phyloP scores from a whole-genome alignment of 2,888 invertebrate species.

The Pristionchus fissidentatus region DNA sequence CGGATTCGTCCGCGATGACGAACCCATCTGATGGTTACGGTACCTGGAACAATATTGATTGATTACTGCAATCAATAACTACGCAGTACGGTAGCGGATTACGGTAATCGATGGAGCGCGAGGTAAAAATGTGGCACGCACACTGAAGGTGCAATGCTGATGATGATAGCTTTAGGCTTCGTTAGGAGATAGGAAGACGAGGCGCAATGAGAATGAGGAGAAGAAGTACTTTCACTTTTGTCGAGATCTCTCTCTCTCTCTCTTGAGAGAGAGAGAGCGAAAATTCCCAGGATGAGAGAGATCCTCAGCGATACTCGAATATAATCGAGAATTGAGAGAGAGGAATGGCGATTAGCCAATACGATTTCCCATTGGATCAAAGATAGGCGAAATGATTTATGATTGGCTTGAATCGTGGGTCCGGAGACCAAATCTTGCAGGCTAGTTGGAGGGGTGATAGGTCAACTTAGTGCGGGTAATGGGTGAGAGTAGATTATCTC shows the following conservation, averaged over 20 bases:
- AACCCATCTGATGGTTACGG: slow-evolving; percentile 46
- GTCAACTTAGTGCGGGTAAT: not conserved
- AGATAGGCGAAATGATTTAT: not conserved
- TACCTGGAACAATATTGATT: not conserved
- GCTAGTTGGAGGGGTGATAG: slow-evolving; percentile 15
- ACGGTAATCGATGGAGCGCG: slow-evolving; percentile 9
- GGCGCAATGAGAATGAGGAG: not conserved
- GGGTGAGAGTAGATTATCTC: slow-evolving; percentile 3
- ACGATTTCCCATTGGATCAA: slow-evolving; percentile 42
- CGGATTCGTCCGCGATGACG: slow-evolving; percentile 27
- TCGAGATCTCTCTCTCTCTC: too few species aligned
- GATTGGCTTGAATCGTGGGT: too few species aligned
- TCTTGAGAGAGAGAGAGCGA: too few species aligned
- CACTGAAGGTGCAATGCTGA: not conserved
- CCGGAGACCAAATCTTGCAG: too few species aligned
- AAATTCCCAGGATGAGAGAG: slow-evolving; percentile 3
- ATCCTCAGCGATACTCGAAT: slow-evolving; percentile 24
- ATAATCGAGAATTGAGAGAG: slow-evolving; percentile 10
- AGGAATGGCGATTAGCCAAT: slow-evolving; percentile 39
- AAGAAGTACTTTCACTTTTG: slow-evolving; percentile 31
- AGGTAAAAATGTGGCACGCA: not conserved
- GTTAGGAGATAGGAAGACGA: slow-evolving; percentile 5
- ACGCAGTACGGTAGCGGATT: not conserved
- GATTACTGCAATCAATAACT: not conserved
- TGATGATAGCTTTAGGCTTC: slow-evolving; percentile 39